phyloP scores from a whole-genome alignment of 53 echinoderm and acorn worm species.

The Henricia sp. region DNA sequence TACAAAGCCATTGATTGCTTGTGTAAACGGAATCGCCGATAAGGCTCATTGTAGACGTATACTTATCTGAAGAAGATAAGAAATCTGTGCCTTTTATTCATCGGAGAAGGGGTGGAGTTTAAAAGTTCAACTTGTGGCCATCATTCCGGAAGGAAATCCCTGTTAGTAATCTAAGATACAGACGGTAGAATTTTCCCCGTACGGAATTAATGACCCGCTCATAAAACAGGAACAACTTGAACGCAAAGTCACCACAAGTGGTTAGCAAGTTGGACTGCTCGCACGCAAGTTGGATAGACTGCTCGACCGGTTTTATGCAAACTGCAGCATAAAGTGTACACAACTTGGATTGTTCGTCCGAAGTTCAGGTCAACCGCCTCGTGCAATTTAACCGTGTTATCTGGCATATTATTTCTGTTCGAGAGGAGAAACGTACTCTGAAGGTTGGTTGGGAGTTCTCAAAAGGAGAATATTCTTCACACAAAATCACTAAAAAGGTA shows the following conservation, averaged over 20 bases:
- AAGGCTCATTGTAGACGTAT: background rate
- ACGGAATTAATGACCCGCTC: background rate
- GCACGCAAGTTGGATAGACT: background rate
- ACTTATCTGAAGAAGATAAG: background rate
- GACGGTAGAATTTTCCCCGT: background rate
- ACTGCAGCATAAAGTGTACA: background rate
- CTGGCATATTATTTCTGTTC: background rate
- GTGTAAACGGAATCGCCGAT: background rate
- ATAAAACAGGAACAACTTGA: slow-evolving; percentile 27
- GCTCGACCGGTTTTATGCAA: too few relatives aligned
- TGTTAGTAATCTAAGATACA: slow-evolving; percentile 56
- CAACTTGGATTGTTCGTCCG: background rate
- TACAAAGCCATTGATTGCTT: background rate
- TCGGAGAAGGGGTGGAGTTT: slow-evolving; percentile 34
- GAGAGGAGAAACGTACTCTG: background rate
- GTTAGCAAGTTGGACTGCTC: slow-evolving; percentile 32
- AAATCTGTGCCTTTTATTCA: background rate
- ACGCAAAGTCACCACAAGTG: slow-evolving; percentile 27
- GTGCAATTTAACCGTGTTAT: too few relatives aligned
- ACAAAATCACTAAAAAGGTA: too few relatives aligned
- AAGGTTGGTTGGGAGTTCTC: background rate
- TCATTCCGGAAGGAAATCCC: slow-evolving; percentile 44
- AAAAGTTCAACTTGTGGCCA: background rate
- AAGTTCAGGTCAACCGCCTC: background rate
- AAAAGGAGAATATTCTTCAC: too few relatives aligned